Percentiles rank a stretch among this genome's conserved stretches.
Evolutionary conservation across 1,140 invertebrate species (phyloP).

Genomic region (Helicoverpa zea): DNA sequence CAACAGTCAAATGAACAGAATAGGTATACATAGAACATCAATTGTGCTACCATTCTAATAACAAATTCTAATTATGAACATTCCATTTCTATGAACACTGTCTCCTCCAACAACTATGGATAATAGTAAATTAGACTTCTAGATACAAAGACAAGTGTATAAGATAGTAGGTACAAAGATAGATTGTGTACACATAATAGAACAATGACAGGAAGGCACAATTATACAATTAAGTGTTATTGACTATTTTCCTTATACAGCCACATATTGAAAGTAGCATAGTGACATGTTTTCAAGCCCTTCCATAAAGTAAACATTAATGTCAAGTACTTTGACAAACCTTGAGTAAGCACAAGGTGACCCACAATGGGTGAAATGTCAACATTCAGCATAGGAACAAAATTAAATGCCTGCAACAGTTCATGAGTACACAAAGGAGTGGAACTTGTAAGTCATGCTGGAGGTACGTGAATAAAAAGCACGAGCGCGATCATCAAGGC

Average conservation of each 20-base stretch:
- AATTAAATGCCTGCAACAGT: constrained; percentile 65
- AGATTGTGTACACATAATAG: constrained; percentile 36
- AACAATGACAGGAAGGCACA: constrained; percentile 55
- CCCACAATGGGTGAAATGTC: constrained; percentile 81
- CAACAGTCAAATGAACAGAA: neutral
- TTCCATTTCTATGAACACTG: neutral
- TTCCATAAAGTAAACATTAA: constrained; percentile 71
- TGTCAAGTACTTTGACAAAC: constrained; percentile 78
- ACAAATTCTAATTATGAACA: neutral
- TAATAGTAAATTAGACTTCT: neutral
- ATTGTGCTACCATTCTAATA: neutral
- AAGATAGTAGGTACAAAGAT: neutral
- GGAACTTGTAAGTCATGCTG: constrained; percentile 68
- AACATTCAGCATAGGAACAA: constrained; percentile 75
- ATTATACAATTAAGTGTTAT: constrained; percentile 51
- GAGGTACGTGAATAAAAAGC: constrained; percentile 70
- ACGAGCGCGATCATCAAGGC: constrained; percentile 75
- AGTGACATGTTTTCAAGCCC: constrained; percentile 63
- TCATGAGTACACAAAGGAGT: constrained; percentile 66
- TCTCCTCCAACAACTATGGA: neutral
- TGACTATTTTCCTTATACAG: constrained; percentile 65
- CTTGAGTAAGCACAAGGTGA: constrained; percentile 82
- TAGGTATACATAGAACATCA: neutral
- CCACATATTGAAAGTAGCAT: constrained; percentile 68
- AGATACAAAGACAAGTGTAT: neutral